A percentile compares a stretch with the other conserved stretches of the same genome.
Conservation (phyloP, 2,113 vertebrate genomes). For the Donacobius atricapilla region DNA sequence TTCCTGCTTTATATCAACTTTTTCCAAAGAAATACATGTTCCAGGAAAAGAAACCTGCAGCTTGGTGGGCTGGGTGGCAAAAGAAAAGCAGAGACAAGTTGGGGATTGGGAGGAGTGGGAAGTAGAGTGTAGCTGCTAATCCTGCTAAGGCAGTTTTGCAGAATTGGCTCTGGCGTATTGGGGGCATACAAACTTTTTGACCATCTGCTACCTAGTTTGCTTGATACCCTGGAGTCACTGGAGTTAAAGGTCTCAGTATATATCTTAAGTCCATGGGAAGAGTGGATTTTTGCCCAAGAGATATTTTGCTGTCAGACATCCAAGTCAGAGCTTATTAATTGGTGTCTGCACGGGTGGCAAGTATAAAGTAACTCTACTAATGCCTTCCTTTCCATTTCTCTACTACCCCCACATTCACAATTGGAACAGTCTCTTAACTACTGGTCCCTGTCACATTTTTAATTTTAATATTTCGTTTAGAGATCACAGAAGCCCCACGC, state of each 20-base stretch:
- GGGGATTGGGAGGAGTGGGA: not conserved
- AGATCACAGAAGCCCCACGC: not conserved
- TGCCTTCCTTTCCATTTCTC: not conserved
- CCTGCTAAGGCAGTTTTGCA: not conserved
- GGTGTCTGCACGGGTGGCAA: not conserved
- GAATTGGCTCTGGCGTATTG: not conserved
- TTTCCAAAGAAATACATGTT: not conserved
- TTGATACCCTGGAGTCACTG: not conserved
- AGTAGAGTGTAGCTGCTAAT: not conserved
- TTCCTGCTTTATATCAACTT: constrained; percentile 21
- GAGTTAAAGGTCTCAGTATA: not conserved
- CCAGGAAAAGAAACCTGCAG: constrained; percentile 21
- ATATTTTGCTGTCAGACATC: not conserved
- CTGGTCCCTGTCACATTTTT: fast-evolving
- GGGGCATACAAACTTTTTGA: not conserved
- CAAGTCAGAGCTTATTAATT: not conserved
- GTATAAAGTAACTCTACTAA: not conserved
- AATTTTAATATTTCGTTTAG: not conserved
- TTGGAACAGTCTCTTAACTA: not conserved
- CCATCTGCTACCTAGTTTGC: not conserved
- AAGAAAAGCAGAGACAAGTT: not conserved
- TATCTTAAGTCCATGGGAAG: not conserved
- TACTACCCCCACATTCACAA: not conserved
- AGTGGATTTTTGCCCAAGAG: not conserved
- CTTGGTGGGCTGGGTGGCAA: not conserved